A percentile compares a stretch with the other conserved stretches of the same genome.
These are phyloP conservation scores for Tragelaphus buxtoni DNA, from an alignment of 2,113 vertebrate species.

Conservation along the genomic window DNA sequence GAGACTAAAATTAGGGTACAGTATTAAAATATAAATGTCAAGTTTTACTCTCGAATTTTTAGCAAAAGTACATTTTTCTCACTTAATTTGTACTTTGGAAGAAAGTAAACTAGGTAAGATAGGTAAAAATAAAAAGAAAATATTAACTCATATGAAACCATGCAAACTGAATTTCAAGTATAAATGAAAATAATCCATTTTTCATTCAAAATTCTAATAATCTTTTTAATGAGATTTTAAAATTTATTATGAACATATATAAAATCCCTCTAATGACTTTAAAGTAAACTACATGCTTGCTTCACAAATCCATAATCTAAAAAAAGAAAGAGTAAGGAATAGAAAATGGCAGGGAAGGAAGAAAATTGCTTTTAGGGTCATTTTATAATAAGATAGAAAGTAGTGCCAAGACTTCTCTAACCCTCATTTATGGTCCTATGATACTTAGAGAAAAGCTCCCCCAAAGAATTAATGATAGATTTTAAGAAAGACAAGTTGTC, in stretches of 20 bases:
- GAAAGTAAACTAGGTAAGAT: neutral
- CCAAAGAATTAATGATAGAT: neutral
- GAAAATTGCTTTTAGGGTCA: neutral
- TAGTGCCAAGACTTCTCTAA: neutral
- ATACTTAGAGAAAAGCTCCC: neutral
- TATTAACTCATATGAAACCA: neutral
- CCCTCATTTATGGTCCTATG: neutral
- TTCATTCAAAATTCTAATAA: neutral
- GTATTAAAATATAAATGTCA: neutral
- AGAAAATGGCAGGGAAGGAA: neutral
- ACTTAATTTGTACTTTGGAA: neutral
- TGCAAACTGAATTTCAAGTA: neutral
- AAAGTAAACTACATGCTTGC: neutral
- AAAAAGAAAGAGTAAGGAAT: neutral
- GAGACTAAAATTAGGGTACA: neutral
- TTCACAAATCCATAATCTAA: neutral
- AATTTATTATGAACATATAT: neutral
- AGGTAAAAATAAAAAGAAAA: neutral
- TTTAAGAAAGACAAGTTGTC: neutral
- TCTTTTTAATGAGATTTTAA: slow-evolving; percentile 20
- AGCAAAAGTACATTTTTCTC: neutral
- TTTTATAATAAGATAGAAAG: neutral
- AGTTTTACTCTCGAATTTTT: neutral
- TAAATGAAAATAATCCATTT: neutral
- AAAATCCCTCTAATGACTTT: neutral